phyloP scores from a whole-genome alignment of 2,888 invertebrate genomes.

The Cantharis rufa region DNA sequence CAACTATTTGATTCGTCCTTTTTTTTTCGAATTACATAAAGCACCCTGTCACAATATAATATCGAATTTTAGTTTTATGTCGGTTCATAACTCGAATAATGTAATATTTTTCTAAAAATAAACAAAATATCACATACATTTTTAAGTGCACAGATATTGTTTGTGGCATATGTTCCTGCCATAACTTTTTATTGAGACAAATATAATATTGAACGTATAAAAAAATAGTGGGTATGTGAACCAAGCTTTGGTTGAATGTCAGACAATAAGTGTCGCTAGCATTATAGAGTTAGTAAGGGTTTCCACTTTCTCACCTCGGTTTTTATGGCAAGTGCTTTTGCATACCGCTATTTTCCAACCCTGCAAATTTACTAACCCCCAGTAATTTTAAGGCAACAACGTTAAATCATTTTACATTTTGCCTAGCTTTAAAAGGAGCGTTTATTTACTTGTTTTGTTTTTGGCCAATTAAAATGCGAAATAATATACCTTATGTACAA shows the following conservation, averaged over 20 bases:
- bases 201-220: slow-evolving; percentile 6
- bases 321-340: slow-evolving; percentile 22
- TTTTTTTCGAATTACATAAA: not conserved
- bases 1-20: not conserved
- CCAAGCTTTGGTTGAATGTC: slow-evolving; percentile 17
- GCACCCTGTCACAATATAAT: not conserved
- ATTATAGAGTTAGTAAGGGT: slow-evolving; percentile 18
- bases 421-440: not conserved
- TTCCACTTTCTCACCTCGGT: slow-evolving; percentile 20
- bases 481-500: not conserved
- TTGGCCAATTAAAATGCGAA: not conserved
- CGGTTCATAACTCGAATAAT: not conserved
- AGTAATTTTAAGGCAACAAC: not conserved
- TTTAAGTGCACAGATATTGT: not conserved
- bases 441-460: not conserved
- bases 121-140: not conserved
- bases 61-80: not conserved
- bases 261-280: slow-evolving; percentile 16
- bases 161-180: not conserved
- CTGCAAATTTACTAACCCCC: not conserved
- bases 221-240: slow-evolving; percentile 20
- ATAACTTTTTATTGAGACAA: slow-evolving; percentile 15
- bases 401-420: not conserved
- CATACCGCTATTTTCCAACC: slow-evolving; percentile 12
- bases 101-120: not conserved